A percentile compares a stretch with the other conserved stretches of the same genome.
Evolutionary conservation across 2,797 vertebrate species (phyloP).

Genomic region (Adelosebastes latens): DNA sequence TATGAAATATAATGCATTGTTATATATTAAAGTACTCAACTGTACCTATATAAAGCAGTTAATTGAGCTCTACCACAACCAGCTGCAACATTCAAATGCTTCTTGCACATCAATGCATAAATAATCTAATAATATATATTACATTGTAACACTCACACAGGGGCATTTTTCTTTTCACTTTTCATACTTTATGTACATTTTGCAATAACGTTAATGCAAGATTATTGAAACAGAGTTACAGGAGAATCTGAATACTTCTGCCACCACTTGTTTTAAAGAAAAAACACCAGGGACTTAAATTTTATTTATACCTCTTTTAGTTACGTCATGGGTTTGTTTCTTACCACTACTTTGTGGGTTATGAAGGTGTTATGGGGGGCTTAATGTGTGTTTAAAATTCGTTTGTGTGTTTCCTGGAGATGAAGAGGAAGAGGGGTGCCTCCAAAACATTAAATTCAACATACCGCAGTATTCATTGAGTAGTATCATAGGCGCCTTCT

Average conservation of each 20-base stretch:
- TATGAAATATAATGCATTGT: background rate
- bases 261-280: background rate
- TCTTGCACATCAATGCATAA: background rate
- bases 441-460: background rate
- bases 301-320: background rate
- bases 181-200: background rate
- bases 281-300: background rate
- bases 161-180: background rate
- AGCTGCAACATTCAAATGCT: background rate
- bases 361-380: background rate
- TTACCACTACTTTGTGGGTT: background rate
- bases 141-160: background rate
- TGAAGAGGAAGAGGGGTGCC: background rate
- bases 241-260: background rate
- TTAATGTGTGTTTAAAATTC: fast-evolving
- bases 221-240: background rate
- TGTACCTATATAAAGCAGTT: background rate
- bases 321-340: background rate
- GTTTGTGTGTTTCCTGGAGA: background rate
- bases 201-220: background rate
- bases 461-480: background rate
- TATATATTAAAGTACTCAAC: background rate
- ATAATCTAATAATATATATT: background rate
- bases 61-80: background rate
- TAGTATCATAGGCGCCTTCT: conserved; percentile 40